Conservation (phyloP, 2,797 vertebrate genomes). For the Pseudochaenichthys georgianus region DNA sequence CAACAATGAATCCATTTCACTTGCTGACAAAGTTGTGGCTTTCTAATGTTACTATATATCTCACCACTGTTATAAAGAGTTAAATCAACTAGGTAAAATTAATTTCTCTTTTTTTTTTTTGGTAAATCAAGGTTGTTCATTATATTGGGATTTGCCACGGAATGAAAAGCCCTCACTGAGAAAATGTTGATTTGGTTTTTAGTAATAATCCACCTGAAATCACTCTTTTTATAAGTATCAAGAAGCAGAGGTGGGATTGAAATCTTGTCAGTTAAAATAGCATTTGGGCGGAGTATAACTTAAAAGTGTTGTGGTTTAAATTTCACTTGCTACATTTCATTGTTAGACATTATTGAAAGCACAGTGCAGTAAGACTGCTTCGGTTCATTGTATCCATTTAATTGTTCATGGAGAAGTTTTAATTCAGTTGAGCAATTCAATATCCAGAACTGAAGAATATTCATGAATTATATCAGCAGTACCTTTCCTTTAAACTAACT, state of each 20-base stretch:
- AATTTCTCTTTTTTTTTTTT: constrained; percentile 13
- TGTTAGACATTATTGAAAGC: constrained; percentile 63
- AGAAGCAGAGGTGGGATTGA: constrained; percentile 33
- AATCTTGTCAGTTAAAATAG: constrained; percentile 4
- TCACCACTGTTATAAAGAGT: constrained; percentile 28
- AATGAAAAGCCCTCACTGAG: constrained; percentile 23
- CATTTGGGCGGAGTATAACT: constrained; percentile 23
- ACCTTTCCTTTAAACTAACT: constrained; percentile 54
- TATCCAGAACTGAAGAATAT: constrained; percentile 36
- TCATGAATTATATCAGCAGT: constrained; percentile 36
- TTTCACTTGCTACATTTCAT: constrained; percentile 21
- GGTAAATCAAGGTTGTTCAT: constrained; percentile 47
- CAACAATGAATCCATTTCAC: constrained; percentile 33
- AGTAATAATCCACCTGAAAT: constrained; percentile 23
- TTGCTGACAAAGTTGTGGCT: constrained; percentile 35
- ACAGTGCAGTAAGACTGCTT: constrained; percentile 64
- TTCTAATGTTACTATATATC: constrained; percentile 63
- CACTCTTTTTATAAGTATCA: neutral
- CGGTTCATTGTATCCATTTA: constrained; percentile 14
- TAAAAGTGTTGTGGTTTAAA: constrained; percentile 26
- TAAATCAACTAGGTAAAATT: constrained; percentile 50
- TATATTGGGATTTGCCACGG: constrained; percentile 51
- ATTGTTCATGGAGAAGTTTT: constrained; percentile 30
- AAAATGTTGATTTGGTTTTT: constrained; percentile 28
- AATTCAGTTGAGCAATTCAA: constrained; percentile 37